Evolutionary conservation across 2,888 invertebrate genomes (phyloP), one percentile per base, ranked within the genome.

Genomic region (Cacoxenus indagator): DNA sequence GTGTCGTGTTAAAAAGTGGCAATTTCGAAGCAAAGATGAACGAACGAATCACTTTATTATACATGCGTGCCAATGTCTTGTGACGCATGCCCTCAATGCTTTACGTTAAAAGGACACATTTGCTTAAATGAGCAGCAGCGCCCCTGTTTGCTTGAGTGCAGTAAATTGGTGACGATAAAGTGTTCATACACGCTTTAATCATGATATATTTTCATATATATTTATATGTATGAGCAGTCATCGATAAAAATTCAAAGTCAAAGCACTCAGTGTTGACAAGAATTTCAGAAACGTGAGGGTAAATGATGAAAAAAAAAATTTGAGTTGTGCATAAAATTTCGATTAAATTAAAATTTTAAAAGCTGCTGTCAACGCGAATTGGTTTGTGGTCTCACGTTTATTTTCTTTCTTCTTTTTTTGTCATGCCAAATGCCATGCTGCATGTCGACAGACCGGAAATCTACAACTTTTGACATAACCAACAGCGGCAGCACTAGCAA

Each of bases 1-100:
- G n/a, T n/a, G n/a, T n/a, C n/a, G n/a, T n/a, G n/a, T n/a, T n/a
- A n/a, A n/a, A n/a, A 22, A 9, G 27, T 14, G 17, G 17, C 48
- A 17, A 37, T n/a, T n/a, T n/a, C n/a, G n/a, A 6, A 6, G 37
- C 37, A 51, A 22, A 51, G 19, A 51, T 51, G 51, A 51, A 81
- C 83, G 82, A 51, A 48, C 11, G 84, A 83, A 84, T 84, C 76
- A 77, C 84, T 84, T 84, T 82, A 84, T 84, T 84, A 84, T 82
- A 81, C 77, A 82, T 77, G 81, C 76, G 76, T 81, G 74, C 75
- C 76, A 77, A 77, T 77, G 78, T 69, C 70, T 24, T 31, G n/a
- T 11, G 37, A 29, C 31, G 14, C 31, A 3, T 11, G 4, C 0
- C 27, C 1, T 24, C 24, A 8, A 9, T 8, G 24, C 55, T n/a